These are phyloP conservation scores for Oithona nana DNA, from an alignment of 2,888 invertebrate species.

Conservation along the genomic window DNA sequence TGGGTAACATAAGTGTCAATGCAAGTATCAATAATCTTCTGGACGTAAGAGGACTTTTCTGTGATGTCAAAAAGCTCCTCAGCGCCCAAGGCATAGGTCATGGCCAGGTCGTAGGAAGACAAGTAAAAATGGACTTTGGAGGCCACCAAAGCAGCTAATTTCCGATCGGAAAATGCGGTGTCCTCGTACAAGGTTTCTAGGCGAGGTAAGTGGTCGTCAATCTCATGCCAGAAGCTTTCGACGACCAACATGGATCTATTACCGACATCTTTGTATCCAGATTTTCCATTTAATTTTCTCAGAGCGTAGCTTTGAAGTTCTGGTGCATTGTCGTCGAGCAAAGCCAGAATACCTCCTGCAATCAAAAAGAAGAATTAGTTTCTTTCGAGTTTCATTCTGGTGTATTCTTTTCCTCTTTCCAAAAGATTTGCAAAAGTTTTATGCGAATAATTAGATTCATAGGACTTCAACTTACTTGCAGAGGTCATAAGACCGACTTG, in stretches of 20 bases:
- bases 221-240: conserved; percentile 97
- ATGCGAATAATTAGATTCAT: no score
- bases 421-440: no score
- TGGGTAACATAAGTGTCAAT: conserved; percentile 90
- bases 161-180: conserved; percentile 39
- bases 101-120: conserved; percentile 86
- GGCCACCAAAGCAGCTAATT: conserved; percentile 85
- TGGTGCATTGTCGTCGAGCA: conserved; percentile 4
- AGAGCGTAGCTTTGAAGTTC: conserved; percentile 79
- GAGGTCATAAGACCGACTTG: background rate
- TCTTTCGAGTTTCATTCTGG: no score
- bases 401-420: no score
- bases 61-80: conserved; percentile 87
- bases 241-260: conserved; percentile 43
- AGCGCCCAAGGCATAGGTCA: conserved; percentile 91
- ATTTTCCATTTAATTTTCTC: conserved; percentile 51
- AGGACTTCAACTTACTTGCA: background rate
- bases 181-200: conserved; percentile 32
- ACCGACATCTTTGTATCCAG: background rate
- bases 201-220: conserved; percentile 89
- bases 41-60: conserved; percentile 80
- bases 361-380: no score
- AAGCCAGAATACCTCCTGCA: conserved; percentile 15
- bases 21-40: conserved; percentile 73
- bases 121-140: conserved; percentile 97